Conservation (phyloP, 2,113 vertebrate genomes). For the Brienomyrus longianalis region DNA sequence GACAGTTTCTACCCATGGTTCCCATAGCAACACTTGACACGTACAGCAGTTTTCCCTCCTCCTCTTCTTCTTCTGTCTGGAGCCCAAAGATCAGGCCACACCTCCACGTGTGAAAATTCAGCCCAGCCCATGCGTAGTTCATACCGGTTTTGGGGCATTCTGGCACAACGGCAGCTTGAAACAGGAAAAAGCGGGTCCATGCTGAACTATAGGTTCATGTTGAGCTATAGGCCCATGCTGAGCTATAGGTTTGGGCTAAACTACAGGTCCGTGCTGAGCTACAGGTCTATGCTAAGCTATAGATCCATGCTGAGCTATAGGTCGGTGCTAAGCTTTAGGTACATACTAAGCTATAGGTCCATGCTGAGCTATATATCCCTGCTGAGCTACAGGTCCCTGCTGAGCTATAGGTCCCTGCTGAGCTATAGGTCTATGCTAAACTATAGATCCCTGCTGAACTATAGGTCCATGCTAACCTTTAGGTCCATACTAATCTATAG, state of each 20-base stretch:
- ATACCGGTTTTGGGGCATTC: neutral
- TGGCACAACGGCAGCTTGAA: neutral
- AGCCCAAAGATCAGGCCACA: neutral
- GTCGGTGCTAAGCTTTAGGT: neutral
- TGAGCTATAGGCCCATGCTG: neutral
- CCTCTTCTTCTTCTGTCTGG: neutral
- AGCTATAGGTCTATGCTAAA: too few relatives aligned
- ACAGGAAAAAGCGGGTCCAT: neutral
- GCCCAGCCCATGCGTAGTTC: neutral
- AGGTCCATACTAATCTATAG: neutral
- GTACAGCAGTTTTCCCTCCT: neutral
- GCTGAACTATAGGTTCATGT: neutral
- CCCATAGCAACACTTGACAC: constrained; percentile 19
- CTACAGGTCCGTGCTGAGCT: too few relatives aligned
- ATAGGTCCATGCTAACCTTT: neutral
- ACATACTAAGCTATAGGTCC: neutral
- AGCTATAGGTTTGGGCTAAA: neutral
- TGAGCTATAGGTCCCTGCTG: neutral
- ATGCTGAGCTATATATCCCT: neutral
- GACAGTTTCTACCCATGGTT: constrained; percentile 8
- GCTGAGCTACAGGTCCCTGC: neutral
- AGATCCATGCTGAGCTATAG: too few relatives aligned
- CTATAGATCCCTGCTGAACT: neutral
- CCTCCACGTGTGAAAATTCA: neutral
- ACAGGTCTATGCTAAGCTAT: too few relatives aligned